phyloP scores from a whole-genome alignment of 2,113 vertebrate species.

The Nestor notabilis region DNA sequence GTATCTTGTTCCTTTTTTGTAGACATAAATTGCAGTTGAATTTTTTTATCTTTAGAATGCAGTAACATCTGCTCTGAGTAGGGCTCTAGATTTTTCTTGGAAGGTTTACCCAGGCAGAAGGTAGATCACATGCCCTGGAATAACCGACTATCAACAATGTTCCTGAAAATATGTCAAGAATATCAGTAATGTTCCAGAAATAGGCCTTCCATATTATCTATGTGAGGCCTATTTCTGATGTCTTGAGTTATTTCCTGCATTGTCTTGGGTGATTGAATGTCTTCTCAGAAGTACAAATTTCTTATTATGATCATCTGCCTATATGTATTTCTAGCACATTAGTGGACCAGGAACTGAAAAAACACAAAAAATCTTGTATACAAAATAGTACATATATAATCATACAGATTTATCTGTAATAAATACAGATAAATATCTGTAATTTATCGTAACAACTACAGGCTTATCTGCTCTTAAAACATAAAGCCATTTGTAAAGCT shows the following conservation, averaged over 20 bases:
- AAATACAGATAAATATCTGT: no score
- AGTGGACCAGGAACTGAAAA: not conserved
- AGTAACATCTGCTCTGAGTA: not conserved
- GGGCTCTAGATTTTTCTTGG: not conserved
- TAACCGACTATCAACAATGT: not conserved
- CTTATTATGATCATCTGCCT: not conserved
- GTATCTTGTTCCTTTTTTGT: not conserved
- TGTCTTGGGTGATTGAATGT: not conserved
- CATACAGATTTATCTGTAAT: no score
- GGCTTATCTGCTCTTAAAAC: not conserved
- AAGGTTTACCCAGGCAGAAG: not conserved
- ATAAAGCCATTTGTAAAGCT: not conserved
- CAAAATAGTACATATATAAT: not conserved
- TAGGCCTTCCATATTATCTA: not conserved
- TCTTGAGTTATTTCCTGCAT: not conserved
- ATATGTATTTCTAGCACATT: not conserved
- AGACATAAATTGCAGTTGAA: not conserved
- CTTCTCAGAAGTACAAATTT: not conserved
- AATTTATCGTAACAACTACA: not conserved
- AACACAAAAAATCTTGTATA: not conserved
- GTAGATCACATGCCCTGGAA: not conserved
- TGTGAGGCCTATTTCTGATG: not conserved
- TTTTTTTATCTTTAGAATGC: not conserved
- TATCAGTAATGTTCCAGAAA: not conserved
- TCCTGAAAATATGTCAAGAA: not conserved